Conservation (phyloP, 2,113 vertebrate species). For the Triplophysa rosa region DNA sequence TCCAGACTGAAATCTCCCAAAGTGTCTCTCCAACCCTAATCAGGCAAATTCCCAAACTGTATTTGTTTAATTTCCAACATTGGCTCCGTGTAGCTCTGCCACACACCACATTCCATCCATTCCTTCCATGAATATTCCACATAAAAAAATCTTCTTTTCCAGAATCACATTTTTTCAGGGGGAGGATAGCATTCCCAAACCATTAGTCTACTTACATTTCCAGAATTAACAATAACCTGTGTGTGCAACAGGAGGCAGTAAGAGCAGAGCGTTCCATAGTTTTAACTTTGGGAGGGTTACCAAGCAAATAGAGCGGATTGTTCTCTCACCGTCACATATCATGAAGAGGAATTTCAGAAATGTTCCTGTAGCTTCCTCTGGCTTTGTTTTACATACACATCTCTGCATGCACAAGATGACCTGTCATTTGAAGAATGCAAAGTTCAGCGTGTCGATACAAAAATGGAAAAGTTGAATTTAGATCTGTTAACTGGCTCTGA, state of each 20-base stretch:
- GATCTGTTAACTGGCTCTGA: no score
- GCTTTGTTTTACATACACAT: not conserved
- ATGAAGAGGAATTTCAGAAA: constrained; percentile 29
- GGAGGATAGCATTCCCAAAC: constrained; percentile 43
- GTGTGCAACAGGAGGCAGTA: not conserved
- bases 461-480: not conserved
- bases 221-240: not conserved
- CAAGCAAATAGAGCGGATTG: not conserved
- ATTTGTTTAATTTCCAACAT: constrained; percentile 2
- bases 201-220: constrained; percentile 37
- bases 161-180: constrained; percentile 7
- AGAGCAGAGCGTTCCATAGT: constrained; percentile 9
- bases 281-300: not conserved
- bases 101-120: constrained; percentile 17
- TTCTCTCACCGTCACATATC: constrained; percentile 1
- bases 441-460: not conserved
- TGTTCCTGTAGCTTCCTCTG: constrained; percentile 1
- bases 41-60: not conserved
- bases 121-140: constrained; percentile 46
- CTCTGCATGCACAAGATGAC: not conserved
- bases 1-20: not conserved
- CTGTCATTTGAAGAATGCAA: not conserved
- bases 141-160: not conserved
- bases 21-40: not conserved
- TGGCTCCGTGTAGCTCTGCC: not conserved